phyloP scores from a whole-genome alignment of 2,888 invertebrate genomes.

The Pseudoips prasinana region DNA sequence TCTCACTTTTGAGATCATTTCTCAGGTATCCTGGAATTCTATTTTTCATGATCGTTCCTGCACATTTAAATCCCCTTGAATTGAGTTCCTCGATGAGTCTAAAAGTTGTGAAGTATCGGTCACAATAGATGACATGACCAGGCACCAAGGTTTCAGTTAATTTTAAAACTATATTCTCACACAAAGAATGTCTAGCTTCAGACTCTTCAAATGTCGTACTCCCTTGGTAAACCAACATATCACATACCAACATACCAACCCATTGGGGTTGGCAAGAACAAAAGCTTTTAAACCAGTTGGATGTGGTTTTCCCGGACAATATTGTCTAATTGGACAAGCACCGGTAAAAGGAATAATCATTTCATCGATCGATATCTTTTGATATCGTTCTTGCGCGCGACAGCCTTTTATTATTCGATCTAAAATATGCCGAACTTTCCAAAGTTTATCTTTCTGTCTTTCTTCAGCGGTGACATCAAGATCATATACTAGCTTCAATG shows the following conservation, averaged over 20 bases:
- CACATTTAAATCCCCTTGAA: constrained; percentile 1
- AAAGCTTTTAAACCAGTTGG: constrained; percentile 9
- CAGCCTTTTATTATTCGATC: constrained; percentile 1
- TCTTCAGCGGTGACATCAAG: neutral
- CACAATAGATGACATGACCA: constrained; percentile 5
- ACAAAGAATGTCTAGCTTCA: neutral
- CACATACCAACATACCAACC: constrained; percentile 3
- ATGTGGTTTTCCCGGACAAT: constrained; percentile 13
- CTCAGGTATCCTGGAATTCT: constrained; percentile 3
- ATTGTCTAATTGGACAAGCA: constrained; percentile 7
- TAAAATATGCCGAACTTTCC: constrained; percentile 3
- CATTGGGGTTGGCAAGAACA: constrained; percentile 6
- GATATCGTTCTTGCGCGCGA: neutral
- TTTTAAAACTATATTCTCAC: neutral
- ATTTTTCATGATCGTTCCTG: constrained; percentile 7
- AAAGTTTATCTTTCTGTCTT: constrained; percentile 1
- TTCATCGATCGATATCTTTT: constrained; percentile 4
- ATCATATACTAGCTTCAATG: constrained; percentile 3
- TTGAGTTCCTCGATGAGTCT: constrained; percentile 1
- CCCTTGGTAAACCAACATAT: constrained; percentile 7
- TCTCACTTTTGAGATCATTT: constrained; percentile 4
- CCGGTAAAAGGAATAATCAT: constrained; percentile 13
- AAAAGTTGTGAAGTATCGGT: constrained; percentile 4
- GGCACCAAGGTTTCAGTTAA: constrained; percentile 1
- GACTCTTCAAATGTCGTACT: neutral